These are phyloP conservation scores for Falco novaeseelandiae DNA, from an alignment of 2,797 vertebrate genomes.

Conservation along the genomic window DNA sequence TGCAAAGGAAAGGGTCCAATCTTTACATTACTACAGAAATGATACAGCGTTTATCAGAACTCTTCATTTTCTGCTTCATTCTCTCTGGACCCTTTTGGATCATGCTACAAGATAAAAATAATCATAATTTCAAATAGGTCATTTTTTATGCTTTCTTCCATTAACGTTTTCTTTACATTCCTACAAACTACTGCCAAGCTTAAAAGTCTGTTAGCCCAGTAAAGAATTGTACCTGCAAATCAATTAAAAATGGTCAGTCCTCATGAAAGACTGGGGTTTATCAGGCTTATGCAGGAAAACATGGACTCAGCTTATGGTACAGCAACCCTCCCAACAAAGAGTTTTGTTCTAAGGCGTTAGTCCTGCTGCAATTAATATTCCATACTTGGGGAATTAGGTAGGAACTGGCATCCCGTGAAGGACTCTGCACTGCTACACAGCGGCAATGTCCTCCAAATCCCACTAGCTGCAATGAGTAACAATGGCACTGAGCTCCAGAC, in stretches of 20 bases:
- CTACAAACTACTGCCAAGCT: background rate
- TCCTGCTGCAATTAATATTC: background rate
- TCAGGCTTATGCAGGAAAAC: background rate
- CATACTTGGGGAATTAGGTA: background rate
- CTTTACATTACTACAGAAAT: background rate
- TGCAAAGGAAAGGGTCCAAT: slow-evolving; percentile 16
- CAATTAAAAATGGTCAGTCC: background rate
- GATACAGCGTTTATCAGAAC: background rate
- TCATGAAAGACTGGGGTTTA: background rate
- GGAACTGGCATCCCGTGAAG: background rate
- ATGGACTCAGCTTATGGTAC: background rate
- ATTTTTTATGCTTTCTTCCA: background rate
- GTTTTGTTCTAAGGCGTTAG: background rate
- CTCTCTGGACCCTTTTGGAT: background rate
- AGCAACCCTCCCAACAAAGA: background rate
- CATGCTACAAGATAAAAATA: background rate
- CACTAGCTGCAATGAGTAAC: background rate
- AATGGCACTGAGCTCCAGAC: accelerated
- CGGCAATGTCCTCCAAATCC: background rate
- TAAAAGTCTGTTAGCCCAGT: background rate
- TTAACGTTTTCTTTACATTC: background rate
- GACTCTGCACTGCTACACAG: background rate
- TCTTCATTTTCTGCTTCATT: background rate
- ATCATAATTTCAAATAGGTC: background rate
- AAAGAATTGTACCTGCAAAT: background rate